Evolutionary conservation across 2,113 vertebrate species (phyloP).

Genomic region (Lagopus leucura): DNA sequence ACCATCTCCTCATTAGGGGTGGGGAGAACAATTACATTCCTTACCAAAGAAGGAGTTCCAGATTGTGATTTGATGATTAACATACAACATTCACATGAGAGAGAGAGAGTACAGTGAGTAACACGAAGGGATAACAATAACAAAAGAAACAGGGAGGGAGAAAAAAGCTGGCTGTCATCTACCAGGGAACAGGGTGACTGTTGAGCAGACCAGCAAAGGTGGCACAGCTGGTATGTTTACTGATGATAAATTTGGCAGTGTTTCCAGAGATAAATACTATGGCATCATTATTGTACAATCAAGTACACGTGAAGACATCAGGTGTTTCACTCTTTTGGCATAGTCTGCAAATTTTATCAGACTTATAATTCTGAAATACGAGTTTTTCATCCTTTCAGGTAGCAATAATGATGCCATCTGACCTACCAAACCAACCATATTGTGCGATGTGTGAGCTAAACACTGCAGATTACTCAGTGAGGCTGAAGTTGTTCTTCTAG

Average conservation of each 20-base stretch:
- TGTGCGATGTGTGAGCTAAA: background rate
- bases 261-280: background rate
- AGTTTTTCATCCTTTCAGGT: background rate
- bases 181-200: background rate
- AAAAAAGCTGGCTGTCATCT: background rate
- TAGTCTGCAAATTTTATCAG: background rate
- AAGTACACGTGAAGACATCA: background rate
- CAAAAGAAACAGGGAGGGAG: background rate
- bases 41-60: background rate
- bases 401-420: background rate
- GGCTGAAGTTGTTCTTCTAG: background rate
- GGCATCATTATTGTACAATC: background rate
- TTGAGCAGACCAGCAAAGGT: background rate
- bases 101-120: background rate
- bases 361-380: background rate
- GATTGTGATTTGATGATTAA: background rate
- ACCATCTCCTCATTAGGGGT: background rate
- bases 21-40: background rate
- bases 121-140: background rate
- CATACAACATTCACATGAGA: background rate
- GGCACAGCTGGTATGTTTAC: background rate
- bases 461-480: accelerated
- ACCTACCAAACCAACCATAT: background rate
- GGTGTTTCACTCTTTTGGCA: background rate
- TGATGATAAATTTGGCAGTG: background rate